These are phyloP conservation scores for Pelosia muscerda DNA, from an alignment of 2,888 invertebrate species.

Conservation along the genomic window DNA sequence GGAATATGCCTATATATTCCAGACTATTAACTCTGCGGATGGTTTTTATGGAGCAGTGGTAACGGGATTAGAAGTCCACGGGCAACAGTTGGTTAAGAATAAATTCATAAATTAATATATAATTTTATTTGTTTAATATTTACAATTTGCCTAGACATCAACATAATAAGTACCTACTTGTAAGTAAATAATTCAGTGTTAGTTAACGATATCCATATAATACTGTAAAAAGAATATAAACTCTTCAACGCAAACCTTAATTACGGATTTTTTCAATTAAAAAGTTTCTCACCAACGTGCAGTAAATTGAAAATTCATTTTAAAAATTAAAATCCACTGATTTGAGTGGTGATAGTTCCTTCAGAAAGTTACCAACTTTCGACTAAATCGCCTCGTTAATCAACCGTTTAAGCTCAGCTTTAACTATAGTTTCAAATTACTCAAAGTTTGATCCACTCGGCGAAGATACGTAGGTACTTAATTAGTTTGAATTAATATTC, in stretches of 20 bases:
- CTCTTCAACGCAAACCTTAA: slow-evolving; percentile 26
- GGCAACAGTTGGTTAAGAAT: too few relatives aligned
- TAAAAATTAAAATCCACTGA: slow-evolving; percentile 37
- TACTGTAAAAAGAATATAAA: not conserved
- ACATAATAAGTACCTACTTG: too few relatives aligned
- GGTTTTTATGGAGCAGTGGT: too few relatives aligned
- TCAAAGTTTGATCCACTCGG: slow-evolving; percentile 62
- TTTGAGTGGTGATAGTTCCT: slow-evolving; percentile 52
- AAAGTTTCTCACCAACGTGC: slow-evolving; percentile 32
- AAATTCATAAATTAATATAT: too few relatives aligned
- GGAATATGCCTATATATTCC: too few relatives aligned
- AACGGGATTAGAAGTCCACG: too few relatives aligned
- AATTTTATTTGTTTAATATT: too few relatives aligned
- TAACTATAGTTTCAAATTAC: slow-evolving; percentile 71
- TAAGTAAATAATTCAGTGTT: not conserved
- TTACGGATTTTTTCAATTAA: slow-evolving; percentile 38
- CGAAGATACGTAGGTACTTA: slow-evolving; percentile 14
- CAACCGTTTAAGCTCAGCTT: slow-evolving; percentile 71
- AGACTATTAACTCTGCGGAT: too few relatives aligned
- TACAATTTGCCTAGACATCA: too few relatives aligned
- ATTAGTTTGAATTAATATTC: too few relatives aligned
- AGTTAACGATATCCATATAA: not conserved
- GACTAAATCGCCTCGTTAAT: slow-evolving; percentile 69
- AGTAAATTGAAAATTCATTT: slow-evolving; percentile 47
- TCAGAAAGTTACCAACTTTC: slow-evolving; percentile 58